Conservation (phyloP, 2,797 vertebrate genomes). For the Tamandua tetradactyla region DNA sequence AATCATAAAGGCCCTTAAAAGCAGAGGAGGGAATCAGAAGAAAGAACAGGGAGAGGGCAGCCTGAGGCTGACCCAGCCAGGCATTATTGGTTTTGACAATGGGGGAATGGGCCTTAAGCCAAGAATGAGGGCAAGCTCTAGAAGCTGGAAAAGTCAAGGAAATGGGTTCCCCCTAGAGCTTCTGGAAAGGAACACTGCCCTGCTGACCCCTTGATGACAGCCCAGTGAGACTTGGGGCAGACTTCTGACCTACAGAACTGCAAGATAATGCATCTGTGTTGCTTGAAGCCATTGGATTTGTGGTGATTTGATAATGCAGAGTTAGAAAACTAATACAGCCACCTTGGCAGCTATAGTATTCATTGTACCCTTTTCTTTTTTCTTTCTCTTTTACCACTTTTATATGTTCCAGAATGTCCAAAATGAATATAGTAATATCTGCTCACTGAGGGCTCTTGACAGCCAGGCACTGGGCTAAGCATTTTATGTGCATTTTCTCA, state of each 20-base stretch:
- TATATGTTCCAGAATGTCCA: not conserved
- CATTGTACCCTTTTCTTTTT: not conserved
- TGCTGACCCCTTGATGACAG: not conserved
- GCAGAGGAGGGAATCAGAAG: not conserved
- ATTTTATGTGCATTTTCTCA: not conserved
- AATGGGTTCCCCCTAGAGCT: not conserved
- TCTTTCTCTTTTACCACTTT: not conserved
- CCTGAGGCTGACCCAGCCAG: not conserved
- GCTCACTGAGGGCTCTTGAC: not conserved
- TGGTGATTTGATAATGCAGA: not conserved
- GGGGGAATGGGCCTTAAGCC: not conserved
- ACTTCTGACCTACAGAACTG: not conserved
- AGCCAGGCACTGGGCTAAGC: not conserved
- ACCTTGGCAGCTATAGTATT: not conserved
- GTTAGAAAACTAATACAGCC: not conserved
- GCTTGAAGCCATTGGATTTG: not conserved
- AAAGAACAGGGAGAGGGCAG: not conserved
- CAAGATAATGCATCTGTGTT: not conserved
- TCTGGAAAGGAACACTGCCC: not conserved
- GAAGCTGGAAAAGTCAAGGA: not conserved
- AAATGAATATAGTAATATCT: not conserved
- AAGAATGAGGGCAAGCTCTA: not conserved
- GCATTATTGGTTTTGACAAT: not conserved
- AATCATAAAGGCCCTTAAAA: not conserved
- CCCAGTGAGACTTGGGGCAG: not conserved